These are phyloP conservation scores for Troides oblongomaculatus DNA, from an alignment of 2,888 invertebrate genomes.

Conservation along the genomic window DNA sequence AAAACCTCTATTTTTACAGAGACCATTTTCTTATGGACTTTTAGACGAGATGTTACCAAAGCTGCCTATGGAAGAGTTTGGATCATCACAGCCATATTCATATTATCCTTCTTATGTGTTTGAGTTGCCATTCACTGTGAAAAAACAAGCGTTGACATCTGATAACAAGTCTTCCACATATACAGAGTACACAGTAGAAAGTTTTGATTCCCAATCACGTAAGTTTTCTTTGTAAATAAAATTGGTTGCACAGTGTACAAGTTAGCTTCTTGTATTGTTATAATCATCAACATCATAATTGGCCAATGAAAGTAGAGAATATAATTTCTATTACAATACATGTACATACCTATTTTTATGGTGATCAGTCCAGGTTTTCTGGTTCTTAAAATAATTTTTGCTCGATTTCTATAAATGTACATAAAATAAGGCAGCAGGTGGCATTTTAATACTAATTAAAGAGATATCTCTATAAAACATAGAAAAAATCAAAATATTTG, in stretches of 20 bases:
- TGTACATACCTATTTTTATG: no score
- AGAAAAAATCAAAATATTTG: neutral
- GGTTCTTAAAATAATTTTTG: no score
- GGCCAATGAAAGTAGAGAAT: no score
- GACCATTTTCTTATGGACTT: slow-evolving; percentile 70
- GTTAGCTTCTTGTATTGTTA: no score
- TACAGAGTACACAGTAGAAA: slow-evolving; percentile 63
- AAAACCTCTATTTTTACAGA: slow-evolving; percentile 52
- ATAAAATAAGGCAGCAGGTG: no score
- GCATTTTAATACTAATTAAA: no score
- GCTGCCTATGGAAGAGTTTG: slow-evolving; percentile 55
- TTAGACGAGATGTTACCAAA: slow-evolving; percentile 71
- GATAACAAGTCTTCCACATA: slow-evolving; percentile 51
- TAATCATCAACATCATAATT: no score
- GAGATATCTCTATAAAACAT: no score
- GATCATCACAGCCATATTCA: slow-evolving; percentile 69
- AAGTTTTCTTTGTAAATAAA: slow-evolving; percentile 1
- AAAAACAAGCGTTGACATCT: slow-evolving; percentile 41
- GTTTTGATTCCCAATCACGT: slow-evolving; percentile 59
- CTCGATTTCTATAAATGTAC: no score
- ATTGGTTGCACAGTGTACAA: no score
- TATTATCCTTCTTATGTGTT: slow-evolving; percentile 71
- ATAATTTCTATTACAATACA: no score
- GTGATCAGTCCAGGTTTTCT: no score
- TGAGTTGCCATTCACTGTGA: slow-evolving; percentile 66